Evolutionary conservation across 2,888 invertebrate genomes (phyloP).

Genomic region (Venusia cambrica): DNA sequence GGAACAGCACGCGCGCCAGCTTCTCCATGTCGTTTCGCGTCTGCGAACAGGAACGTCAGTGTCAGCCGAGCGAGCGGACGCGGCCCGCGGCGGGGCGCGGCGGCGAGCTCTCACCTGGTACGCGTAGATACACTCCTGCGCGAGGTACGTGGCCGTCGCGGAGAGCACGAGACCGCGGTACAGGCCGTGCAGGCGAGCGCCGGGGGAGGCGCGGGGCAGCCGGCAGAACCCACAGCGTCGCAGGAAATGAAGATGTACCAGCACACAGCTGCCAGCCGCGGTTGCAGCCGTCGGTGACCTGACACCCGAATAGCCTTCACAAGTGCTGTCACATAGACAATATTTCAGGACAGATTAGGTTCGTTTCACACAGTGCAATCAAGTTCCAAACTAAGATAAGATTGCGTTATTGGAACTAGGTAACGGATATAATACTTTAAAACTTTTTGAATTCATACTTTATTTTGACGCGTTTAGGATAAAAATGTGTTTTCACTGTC

Average conservation of each 20-base stretch:
- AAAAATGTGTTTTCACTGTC: no score
- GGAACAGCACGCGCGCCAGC: slow-evolving; percentile 65
- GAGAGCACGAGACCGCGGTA: slow-evolving; percentile 38
- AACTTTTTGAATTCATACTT: no score
- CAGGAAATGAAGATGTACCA: slow-evolving; percentile 35
- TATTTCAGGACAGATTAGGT: no score
- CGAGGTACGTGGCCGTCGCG: slow-evolving; percentile 37
- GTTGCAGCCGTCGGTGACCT: no score
- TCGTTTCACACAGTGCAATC: no score
- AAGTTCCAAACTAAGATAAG: no score
- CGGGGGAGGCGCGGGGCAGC: not conserved
- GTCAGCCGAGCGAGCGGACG: not conserved
- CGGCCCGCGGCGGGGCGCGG: not conserved
- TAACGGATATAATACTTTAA: no score
- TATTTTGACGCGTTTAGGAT: no score
- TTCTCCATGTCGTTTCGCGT: slow-evolving; percentile 57
- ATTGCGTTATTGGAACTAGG: no score
- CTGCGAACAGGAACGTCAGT: slow-evolving; percentile 30
- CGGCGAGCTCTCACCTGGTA: slow-evolving; percentile 35
- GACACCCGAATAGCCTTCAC: not conserved
- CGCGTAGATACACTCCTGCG: slow-evolving; percentile 45
- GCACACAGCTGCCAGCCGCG: slow-evolving; percentile 33
- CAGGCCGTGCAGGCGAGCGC: slow-evolving; percentile 18
- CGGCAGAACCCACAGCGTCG: slow-evolving; percentile 37
- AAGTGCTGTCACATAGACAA: no score